phyloP scores from a whole-genome alignment of 2,113 vertebrate species.

The Progne subis region DNA sequence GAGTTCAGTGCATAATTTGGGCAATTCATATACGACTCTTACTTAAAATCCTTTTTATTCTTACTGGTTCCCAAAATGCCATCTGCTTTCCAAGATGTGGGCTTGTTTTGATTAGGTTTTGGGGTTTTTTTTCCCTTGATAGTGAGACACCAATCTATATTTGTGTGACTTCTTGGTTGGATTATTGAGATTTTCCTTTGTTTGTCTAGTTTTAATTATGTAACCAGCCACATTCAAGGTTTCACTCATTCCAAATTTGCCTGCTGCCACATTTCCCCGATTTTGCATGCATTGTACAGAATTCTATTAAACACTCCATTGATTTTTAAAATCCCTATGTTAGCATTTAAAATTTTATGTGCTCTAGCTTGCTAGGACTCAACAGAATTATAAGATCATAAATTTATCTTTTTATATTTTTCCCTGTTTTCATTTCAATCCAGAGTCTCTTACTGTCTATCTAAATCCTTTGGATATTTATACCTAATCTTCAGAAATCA shows the following conservation, averaged over 20 bases:
- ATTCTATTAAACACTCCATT: conserved; percentile 67
- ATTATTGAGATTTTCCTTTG: background rate
- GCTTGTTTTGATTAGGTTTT: background rate
- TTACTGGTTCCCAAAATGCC: background rate
- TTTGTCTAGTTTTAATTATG: conserved; percentile 43
- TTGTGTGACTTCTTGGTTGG: background rate
- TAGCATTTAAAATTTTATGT: conserved; percentile 58
- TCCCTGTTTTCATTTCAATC: background rate
- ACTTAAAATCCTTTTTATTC: background rate
- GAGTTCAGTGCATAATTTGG: background rate
- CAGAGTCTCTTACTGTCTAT: background rate
- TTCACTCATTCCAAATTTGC: conserved; percentile 35
- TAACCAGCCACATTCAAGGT: conserved; percentile 7
- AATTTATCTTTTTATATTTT: background rate
- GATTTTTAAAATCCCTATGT: conserved; percentile 70
- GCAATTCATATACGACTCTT: background rate
- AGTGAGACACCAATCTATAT: background rate
- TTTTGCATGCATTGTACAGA: conserved; percentile 37
- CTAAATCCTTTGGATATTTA: background rate
- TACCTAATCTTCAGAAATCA: background rate
- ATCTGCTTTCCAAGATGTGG: background rate
- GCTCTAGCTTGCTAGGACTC: conserved; percentile 12
- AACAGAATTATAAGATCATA: conserved; percentile 7
- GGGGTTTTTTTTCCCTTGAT: background rate
- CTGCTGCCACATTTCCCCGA: background rate